Percentiles rank a stretch among this genome's conserved stretches.
Conservation (phyloP, 2,888 invertebrate species). For the Halocaridina rubra region DNA sequence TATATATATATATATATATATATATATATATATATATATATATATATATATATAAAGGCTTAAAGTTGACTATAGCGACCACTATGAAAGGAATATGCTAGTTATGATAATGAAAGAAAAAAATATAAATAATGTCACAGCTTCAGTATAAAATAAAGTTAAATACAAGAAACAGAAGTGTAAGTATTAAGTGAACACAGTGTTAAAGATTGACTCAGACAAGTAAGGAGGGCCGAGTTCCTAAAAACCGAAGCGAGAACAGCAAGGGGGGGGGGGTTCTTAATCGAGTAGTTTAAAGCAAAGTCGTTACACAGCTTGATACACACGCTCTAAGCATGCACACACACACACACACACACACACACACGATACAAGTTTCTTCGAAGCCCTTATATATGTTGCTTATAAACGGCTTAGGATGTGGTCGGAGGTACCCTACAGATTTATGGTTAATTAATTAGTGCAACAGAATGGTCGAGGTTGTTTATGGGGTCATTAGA, state of each 20-base stretch:
- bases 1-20: no score
- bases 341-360: no score
- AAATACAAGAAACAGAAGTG: background rate
- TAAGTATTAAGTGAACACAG: no score
- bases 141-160: background rate
- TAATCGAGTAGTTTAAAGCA: background rate
- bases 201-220: no score
- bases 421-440: background rate
- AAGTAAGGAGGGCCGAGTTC: no score
- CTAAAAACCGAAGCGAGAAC: background rate
- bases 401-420: background rate
- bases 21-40: no score
- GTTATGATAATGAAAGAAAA: background rate
- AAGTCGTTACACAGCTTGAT: background rate
- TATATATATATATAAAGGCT: no score
- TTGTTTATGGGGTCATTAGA: background rate
- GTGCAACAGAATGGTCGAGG: background rate
- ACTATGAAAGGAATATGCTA: background rate
- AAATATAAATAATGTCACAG: background rate
- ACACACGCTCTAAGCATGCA: no score
- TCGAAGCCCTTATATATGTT: no score
- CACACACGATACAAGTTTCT: background rate
- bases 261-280: background rate
- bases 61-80: background rate
- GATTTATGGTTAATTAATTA: background rate